phyloP scores from a whole-genome alignment of 2,113 vertebrate species.

The Trichomycterus rosablanca region DNA sequence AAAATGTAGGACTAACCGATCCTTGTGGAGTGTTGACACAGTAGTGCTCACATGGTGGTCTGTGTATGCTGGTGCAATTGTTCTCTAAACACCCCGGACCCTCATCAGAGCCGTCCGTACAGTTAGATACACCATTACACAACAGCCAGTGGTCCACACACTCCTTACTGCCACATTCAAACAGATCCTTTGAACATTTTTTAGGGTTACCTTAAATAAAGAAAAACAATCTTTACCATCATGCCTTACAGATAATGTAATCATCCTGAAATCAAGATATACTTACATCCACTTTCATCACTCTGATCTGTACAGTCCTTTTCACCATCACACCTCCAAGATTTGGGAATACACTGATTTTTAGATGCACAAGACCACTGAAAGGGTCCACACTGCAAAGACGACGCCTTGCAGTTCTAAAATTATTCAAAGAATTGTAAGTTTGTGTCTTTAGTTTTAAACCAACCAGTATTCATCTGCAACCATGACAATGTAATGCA shows the following conservation, averaged over 20 bases:
- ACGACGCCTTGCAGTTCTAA: conserved; percentile 62
- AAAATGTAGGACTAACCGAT: conserved; percentile 66
- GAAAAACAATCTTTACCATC: background rate
- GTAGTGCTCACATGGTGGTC: conserved; percentile 63
- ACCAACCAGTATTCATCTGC: no score
- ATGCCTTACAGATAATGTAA: background rate
- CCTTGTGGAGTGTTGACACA: conserved; percentile 78
- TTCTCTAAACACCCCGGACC: conserved; percentile 59
- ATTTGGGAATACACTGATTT: conserved; percentile 70
- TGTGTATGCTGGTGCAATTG: conserved; percentile 53
- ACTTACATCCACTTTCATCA: conserved; percentile 80
- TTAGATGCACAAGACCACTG: conserved; percentile 73
- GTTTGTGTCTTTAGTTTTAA: no score
- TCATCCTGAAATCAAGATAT: background rate
- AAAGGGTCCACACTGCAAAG: conserved; percentile 54
- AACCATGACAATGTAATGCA: no score
- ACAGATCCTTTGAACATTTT: conserved; percentile 67
- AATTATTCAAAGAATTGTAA: no score
- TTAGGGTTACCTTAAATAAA: conserved; percentile 57
- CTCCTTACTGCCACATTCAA: conserved; percentile 63
- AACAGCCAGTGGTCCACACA: conserved; percentile 71
- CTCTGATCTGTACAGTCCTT: conserved; percentile 74
- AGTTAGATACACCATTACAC: conserved; percentile 74
- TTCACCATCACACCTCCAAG: conserved; percentile 78
- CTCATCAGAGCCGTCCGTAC: conserved; percentile 78